phyloP scores from a whole-genome alignment of 2,888 invertebrate genomes.

The Synanthedon formicaeformis region DNA sequence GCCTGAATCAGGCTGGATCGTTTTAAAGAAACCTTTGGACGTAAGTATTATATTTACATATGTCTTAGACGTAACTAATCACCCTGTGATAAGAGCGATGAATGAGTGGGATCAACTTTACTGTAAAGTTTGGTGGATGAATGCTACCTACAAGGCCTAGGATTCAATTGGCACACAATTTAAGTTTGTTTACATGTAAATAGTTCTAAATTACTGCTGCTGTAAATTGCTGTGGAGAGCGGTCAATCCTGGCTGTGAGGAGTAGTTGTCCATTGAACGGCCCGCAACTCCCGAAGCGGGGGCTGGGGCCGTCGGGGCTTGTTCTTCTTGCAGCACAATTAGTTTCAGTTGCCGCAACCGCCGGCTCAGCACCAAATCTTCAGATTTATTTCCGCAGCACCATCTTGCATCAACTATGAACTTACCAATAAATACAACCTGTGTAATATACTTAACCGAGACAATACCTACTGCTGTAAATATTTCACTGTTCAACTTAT shows the following conservation, averaged over 20 bases:
- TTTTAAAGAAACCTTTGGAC: constrained; percentile 93
- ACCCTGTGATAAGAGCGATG: constrained; percentile 49
- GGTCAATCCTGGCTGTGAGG: constrained; percentile 68
- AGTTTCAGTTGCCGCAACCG: constrained; percentile 76
- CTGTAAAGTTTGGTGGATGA: constrained; percentile 67
- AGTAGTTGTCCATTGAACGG: constrained; percentile 66
- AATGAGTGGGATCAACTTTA: constrained; percentile 64
- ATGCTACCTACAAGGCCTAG: constrained; percentile 69
- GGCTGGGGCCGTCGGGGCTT: constrained; percentile 50
- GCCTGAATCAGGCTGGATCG: constrained; percentile 97
- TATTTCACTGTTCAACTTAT: constrained; percentile 67
- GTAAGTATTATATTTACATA: constrained; percentile 77
- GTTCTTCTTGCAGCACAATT: constrained; percentile 80
- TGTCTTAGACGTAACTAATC: constrained; percentile 22
- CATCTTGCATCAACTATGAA: constrained; percentile 65
- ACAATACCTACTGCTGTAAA: constrained; percentile 63
- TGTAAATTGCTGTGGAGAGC: constrained; percentile 64
- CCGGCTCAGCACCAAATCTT: constrained; percentile 65
- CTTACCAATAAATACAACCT: constrained; percentile 61
- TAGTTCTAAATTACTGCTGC: constrained; percentile 68
- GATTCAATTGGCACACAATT: constrained; percentile 69
- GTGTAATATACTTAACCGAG: constrained; percentile 62
- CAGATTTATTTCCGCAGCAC: constrained; percentile 70
- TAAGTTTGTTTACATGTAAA: constrained; percentile 64
- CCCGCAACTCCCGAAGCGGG: constrained; percentile 15